Evolutionary conservation across 2,888 invertebrate genomes (phyloP).

Genomic region (Malthinus seriepunctatus): DNA sequence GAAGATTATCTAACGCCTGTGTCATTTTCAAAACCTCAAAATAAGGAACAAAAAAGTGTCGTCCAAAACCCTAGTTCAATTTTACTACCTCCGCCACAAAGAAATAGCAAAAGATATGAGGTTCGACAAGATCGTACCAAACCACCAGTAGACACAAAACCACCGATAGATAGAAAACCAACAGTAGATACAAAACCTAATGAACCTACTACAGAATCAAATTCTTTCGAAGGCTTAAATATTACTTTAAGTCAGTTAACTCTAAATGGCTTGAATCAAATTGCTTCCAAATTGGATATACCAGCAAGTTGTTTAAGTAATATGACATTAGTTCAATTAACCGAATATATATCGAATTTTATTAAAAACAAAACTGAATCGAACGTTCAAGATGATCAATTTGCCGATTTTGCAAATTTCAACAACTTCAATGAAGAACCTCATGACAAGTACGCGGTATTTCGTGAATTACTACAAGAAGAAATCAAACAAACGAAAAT

Average conservation of each 20-base stretch:
- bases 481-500: constrained; percentile 64
- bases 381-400: constrained; percentile 38
- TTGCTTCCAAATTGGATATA: constrained; percentile 75
- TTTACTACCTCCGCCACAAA: constrained; percentile 58
- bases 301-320: constrained; percentile 78
- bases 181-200: constrained; percentile 41
- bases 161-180: not conserved
- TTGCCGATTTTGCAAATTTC: constrained; percentile 59
- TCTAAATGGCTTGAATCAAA: constrained; percentile 78
- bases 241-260: constrained; percentile 83
- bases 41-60: constrained; percentile 21
- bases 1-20: constrained; percentile 74
- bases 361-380: constrained; percentile 53
- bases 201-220: constrained; percentile 43
- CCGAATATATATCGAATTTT: constrained; percentile 73
- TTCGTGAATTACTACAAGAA: constrained; percentile 79
- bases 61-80: constrained; percentile 46
- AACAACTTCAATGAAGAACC: constrained; percentile 55
- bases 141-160: not conserved
- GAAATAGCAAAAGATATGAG: constrained; percentile 41
- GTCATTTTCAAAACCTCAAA: constrained; percentile 56
- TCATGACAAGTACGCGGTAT: constrained; percentile 83
- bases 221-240: constrained; percentile 61
- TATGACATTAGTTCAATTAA: constrained; percentile 85
- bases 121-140: constrained; percentile 30